phyloP scores from a whole-genome alignment of 2,888 invertebrate species.

The Cristatella mucedo region DNA sequence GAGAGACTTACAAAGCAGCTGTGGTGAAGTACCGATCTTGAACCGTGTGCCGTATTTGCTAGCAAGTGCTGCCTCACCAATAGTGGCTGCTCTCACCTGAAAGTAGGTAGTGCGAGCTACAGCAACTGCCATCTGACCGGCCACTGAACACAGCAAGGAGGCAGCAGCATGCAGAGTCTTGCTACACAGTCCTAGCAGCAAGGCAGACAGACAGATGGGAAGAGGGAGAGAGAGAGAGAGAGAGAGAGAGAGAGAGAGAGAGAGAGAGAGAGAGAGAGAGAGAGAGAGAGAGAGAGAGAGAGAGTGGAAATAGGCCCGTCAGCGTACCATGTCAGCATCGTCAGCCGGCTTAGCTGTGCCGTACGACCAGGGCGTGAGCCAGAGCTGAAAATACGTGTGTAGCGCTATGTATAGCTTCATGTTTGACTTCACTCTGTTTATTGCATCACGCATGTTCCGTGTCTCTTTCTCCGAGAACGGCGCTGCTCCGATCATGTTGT shows the following conservation, averaged over 20 bases:
- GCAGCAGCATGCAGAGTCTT: too few species aligned
- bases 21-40: constrained; percentile 16
- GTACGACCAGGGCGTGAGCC: constrained; percentile 15
- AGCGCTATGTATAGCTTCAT: constrained; percentile 13
- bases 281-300: too few species aligned
- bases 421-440: neutral
- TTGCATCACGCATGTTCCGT: constrained; percentile 12
- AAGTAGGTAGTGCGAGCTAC: too few species aligned
- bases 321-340: constrained; percentile 15
- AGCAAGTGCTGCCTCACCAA: constrained; percentile 13
- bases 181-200: too few species aligned
- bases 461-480: constrained; percentile 14
- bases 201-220: too few species aligned
- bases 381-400: constrained; percentile 16
- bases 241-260: too few species aligned
- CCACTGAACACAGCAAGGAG: too few species aligned
- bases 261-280: too few species aligned
- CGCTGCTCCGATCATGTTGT: constrained; percentile 11
- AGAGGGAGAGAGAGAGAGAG: too few species aligned
- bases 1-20: constrained; percentile 17
- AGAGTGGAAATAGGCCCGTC: too few species aligned
- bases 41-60: constrained; percentile 14
- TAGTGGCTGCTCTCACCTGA: constrained; percentile 13
- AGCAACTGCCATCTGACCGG: too few species aligned
- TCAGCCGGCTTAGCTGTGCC: constrained; percentile 12